Base-by-base conservation (phyloP, 2,113 vertebrate genomes). In the Phyllostomus hastatus region DNA sequence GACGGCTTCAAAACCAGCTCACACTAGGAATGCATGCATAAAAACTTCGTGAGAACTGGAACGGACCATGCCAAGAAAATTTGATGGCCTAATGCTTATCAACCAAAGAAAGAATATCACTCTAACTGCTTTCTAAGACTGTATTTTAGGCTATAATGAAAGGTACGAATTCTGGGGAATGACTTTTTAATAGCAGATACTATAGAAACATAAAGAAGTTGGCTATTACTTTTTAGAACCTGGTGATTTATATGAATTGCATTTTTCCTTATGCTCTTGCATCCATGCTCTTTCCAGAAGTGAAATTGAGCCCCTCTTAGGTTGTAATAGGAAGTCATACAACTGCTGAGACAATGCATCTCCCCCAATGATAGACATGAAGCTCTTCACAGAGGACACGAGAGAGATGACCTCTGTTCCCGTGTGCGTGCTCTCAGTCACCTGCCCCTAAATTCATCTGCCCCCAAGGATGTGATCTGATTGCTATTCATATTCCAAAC, bases 201-300 rank as follows among this genome's bases (percentile, higher is more conserved):
- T 93, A 61, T 64, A 73, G 48, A 96, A 95, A 92, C 35, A 80
- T 80, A 87, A 97, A 70, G 35, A 86, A 90, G 17, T 78, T 93
- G 46, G 72, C 82, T 48, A 52, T 90, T 43, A 72, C 75, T 91
- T 91, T 93, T 54, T 57, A 95, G 69, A 95, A 85, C 52, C 28
- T 88, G 17, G 52, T 94, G 66, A 75, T 35, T 87, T 91, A 22
- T 80, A 54, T 16, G 12, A 85, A 78, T 66, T 95, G 52, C 17
- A 90, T 54, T 70, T 96, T 94, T 92, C 79, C 82, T 96, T 78
- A 92, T 72, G 38, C 72, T 89, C 19, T 54, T 50, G 14, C 41
- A 72, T 88, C 12, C 14, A 38, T 88, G 20, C 16, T 72, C 33
- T 59, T 84, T 48, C 28, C 81, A 90, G 52, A 88, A 67, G 20